A percentile compares a stretch with the other conserved stretches of the same genome.
phyloP scores from a whole-genome alignment of 2,888 invertebrate genomes.

The Lordiphosa andalusiaca region DNA sequence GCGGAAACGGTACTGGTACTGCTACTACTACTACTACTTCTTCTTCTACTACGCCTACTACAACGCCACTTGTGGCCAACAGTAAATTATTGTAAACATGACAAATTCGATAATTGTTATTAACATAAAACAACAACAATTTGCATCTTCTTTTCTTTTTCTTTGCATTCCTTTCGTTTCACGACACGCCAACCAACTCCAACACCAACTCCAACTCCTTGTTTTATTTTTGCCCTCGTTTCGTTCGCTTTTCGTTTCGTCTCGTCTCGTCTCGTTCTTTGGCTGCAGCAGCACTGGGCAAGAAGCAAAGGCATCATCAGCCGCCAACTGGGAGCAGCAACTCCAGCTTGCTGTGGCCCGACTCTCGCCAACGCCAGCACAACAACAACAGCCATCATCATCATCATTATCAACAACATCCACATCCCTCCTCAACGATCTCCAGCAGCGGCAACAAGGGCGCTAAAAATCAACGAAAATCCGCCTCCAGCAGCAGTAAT shows the following conservation, averaged over 20 bases:
- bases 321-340: slow-evolving; percentile 55
- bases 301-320: slow-evolving; percentile 38
- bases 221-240: slow-evolving; percentile 40
- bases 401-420: slow-evolving; percentile 39
- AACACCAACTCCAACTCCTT: slow-evolving; percentile 37
- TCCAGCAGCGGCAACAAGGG: slow-evolving; percentile 62
- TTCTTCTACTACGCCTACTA: slow-evolving; percentile 75
- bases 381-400: too few species aligned
- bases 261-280: slow-evolving; percentile 15
- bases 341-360: slow-evolving; percentile 56
- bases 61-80: slow-evolving; percentile 81
- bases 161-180: slow-evolving; percentile 55
- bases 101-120: slow-evolving; percentile 80
- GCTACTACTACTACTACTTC: slow-evolving; percentile 72
- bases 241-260: slow-evolving; percentile 22
- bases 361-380: slow-evolving; percentile 66
- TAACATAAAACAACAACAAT: slow-evolving; percentile 81
- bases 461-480: slow-evolving; percentile 70
- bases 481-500: slow-evolving; percentile 59
- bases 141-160: slow-evolving; percentile 76
- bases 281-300: slow-evolving; percentile 38
- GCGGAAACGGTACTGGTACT: slow-evolving; percentile 79
- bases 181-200: slow-evolving; percentile 25
- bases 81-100: slow-evolving; percentile 81
- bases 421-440: slow-evolving; percentile 75